Conservation (phyloP, 2,888 invertebrate genomes). For the Linnaemya tessellans region DNA sequence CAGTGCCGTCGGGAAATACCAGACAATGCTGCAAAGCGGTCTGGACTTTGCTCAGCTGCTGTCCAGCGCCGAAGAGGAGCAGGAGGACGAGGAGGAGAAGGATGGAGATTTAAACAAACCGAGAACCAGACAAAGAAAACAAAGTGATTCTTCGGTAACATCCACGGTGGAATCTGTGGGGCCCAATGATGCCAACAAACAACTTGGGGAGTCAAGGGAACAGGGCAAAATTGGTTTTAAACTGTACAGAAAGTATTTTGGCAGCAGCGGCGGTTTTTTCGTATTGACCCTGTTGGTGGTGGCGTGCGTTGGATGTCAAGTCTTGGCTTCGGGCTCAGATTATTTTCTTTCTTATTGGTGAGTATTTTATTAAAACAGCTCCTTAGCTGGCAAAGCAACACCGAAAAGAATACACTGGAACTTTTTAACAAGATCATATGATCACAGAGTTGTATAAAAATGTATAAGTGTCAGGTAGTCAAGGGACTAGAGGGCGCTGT, state of each 20-base stretch:
- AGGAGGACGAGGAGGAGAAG: conserved; percentile 63
- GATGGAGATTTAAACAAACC: conserved; percentile 60
- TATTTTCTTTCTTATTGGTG: conserved; percentile 91
- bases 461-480: too few relatives aligned
- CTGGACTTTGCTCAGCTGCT: conserved; percentile 91
- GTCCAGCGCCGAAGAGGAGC: conserved; percentile 84
- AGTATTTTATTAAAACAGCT: conserved; percentile 46
- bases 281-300: conserved; percentile 85
- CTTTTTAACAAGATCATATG: too few relatives aligned
- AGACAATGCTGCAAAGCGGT: conserved; percentile 88
- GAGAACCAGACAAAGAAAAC: conserved; percentile 78
- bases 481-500: too few relatives aligned
- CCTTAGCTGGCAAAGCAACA: too few relatives aligned
- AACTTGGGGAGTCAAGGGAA: conserved; percentile 85
- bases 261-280: conserved; percentile 87
- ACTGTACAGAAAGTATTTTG: conserved; percentile 88
- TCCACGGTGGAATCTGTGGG: conserved; percentile 84
- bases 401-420: too few relatives aligned
- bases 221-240: conserved; percentile 86
- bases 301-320: conserved; percentile 87
- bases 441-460: too few relatives aligned
- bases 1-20: conserved; percentile 87
- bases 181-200: conserved; percentile 82
- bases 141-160: conserved; percentile 82
- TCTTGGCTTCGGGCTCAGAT: conserved; percentile 89